A percentile compares a stretch with the other conserved stretches of the same genome.
Evolutionary conservation across 2,797 vertebrate genomes (phyloP).

Genomic region (Tragopan temminckii): DNA sequence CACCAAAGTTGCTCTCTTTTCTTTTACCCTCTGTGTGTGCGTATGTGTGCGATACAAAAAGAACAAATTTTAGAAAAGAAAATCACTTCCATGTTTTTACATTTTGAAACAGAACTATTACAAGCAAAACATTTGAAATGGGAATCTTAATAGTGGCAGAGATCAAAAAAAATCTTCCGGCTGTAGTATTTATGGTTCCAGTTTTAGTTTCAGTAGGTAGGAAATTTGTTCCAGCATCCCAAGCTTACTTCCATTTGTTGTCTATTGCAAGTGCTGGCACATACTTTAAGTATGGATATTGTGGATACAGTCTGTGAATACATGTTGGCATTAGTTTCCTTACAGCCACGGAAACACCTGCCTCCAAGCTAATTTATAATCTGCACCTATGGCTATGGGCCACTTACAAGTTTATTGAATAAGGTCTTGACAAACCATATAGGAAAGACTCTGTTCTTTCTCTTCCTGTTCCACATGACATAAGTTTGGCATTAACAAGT

Average conservation of each 20-base stretch:
- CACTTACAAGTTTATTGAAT: conserved; percentile 63
- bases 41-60: background rate
- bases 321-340: conserved; percentile 50
- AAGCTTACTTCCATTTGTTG: conserved; percentile 65
- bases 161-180: conserved; percentile 76
- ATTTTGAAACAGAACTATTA: conserved; percentile 28
- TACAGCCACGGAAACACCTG: conserved; percentile 76
- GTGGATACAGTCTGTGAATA: background rate
- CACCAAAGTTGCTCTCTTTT: conserved; percentile 12
- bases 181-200: conserved; percentile 64
- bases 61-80: background rate
- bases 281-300: background rate
- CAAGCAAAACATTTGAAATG: conserved; percentile 48
- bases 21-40: background rate
- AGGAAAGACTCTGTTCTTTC: conserved; percentile 74
- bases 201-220: conserved; percentile 61
- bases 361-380: conserved; percentile 77
- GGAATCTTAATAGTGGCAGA: conserved; percentile 52
- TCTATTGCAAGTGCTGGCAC: conserved; percentile 55
- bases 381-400: conserved; percentile 67
- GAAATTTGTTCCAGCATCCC: conserved; percentile 61
- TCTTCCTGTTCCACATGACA: conserved; percentile 70
- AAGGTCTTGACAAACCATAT: conserved; percentile 55
- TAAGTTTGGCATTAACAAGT: conserved; percentile 75
- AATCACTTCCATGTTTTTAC: background rate